Evolutionary conservation across 1,140 invertebrate genomes (phyloP).

Genomic region (Araneus ventricosus): DNA sequence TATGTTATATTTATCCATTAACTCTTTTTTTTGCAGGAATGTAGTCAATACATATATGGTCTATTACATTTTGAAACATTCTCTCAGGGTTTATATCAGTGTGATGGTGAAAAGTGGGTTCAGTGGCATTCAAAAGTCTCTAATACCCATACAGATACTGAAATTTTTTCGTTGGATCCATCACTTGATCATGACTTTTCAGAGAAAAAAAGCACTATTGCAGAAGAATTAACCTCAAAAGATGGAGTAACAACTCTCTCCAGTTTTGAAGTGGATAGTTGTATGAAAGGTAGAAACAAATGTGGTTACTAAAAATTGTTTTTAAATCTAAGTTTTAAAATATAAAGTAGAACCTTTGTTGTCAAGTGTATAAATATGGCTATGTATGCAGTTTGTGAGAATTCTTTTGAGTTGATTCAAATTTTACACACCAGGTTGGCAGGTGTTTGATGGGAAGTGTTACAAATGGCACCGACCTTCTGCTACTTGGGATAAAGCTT

Average conservation of each 20-base stretch:
- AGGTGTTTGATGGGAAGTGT: slow-evolving; percentile 61
- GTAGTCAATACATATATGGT: slow-evolving; percentile 56
- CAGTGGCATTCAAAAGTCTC: slow-evolving; percentile 47
- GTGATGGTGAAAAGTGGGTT: slow-evolving; percentile 73
- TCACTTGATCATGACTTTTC: background rate
- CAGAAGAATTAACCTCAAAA: background rate
- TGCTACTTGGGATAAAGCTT: slow-evolving; percentile 50
- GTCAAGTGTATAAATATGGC: background rate
- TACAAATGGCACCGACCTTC: slow-evolving; percentile 55
- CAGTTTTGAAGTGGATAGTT: slow-evolving; percentile 6
- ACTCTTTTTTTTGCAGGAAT: slow-evolving; percentile 14
- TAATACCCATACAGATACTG: background rate
- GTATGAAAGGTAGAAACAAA: slow-evolving; percentile 28
- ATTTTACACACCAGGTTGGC: slow-evolving; percentile 57
- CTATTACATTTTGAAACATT: slow-evolving; percentile 63
- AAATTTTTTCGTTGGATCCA: background rate
- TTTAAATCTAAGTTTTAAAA: background rate
- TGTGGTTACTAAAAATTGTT: too few species aligned
- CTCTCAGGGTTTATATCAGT: slow-evolving; percentile 52
- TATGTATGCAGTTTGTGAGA: background rate
- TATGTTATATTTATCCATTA: background rate
- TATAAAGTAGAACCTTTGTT: background rate
- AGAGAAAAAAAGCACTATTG: background rate
- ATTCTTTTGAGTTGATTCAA: background rate
- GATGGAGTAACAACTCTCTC: background rate